Conservation (phyloP, 2,113 vertebrate species). For the Empidonax traillii region DNA sequence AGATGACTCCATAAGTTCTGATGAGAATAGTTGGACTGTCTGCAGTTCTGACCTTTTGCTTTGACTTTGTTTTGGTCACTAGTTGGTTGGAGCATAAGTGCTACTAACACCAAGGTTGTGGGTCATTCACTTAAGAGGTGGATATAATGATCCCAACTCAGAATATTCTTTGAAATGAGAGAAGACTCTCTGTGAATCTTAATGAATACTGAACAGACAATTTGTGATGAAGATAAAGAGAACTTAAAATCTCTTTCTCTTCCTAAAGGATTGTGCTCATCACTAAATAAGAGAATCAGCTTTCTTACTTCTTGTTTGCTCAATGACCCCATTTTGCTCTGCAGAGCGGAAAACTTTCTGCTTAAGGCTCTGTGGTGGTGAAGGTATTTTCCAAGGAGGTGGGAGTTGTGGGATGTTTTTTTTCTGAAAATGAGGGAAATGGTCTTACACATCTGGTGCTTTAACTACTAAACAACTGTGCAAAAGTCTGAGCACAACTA, state of each 20-base stretch:
- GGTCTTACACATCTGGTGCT: not conserved
- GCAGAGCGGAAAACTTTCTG: not conserved
- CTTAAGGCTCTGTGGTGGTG: not conserved
- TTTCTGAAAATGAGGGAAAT: not conserved
- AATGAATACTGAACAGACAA: not conserved
- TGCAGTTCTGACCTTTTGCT: not conserved
- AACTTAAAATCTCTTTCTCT: not conserved
- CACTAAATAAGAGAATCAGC: not conserved
- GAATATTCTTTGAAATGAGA: not conserved
- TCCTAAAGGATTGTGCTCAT: not conserved
- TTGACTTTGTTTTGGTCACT: not conserved
- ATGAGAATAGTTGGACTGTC: not conserved
- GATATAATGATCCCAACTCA: not conserved
- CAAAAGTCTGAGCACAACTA: not conserved
- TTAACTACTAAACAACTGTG: not conserved
- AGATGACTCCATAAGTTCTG: not conserved
- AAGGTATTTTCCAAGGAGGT: not conserved
- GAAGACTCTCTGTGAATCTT: not conserved
- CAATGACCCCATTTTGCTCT: not conserved
- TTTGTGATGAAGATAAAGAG: not conserved
- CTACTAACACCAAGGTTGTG: not conserved
- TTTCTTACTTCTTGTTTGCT: not conserved
- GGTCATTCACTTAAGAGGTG: not conserved
- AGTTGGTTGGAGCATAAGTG: not conserved
- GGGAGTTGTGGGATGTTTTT: not conserved